Percentiles rank a stretch among this genome's conserved stretches.
Evolutionary conservation across 2,113 vertebrate genomes (phyloP).

Genomic region (Mirounga angustirostris): DNA sequence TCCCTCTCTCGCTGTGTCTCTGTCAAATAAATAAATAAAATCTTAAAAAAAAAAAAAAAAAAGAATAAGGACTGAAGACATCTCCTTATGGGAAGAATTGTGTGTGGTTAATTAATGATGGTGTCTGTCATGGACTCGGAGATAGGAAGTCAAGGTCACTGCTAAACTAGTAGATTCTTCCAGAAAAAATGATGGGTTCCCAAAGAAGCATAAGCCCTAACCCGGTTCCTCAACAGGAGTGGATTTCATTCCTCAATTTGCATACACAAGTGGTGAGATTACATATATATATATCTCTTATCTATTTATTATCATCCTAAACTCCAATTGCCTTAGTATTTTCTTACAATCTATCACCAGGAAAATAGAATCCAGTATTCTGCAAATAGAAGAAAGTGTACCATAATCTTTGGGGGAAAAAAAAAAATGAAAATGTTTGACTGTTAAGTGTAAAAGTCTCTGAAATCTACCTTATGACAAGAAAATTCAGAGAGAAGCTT

Average conservation of each 20-base stretch:
- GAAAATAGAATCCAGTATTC: neutral
- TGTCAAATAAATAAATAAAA: too few relatives aligned
- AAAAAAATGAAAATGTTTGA: neutral
- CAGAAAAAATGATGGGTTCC: neutral
- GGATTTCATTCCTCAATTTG: neutral
- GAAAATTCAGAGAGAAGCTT: neutral
- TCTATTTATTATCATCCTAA: neutral
- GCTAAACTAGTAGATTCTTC: neutral
- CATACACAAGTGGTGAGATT: neutral
- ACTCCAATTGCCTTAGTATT: neutral
- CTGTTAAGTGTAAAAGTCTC: neutral
- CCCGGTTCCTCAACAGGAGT: neutral
- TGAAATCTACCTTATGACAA: neutral
- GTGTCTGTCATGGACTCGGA: neutral
- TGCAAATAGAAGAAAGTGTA: neutral
- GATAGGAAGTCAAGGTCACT: neutral
- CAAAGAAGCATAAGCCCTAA: neutral
- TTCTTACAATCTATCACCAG: neutral
- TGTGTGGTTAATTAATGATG: neutral
- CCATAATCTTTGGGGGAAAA: neutral
- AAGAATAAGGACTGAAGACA: neutral
- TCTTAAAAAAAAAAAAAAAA: too few relatives aligned
- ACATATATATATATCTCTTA: fast-evolving
- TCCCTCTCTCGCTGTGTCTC: too few relatives aligned
- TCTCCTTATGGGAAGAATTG: neutral